Conservation (phyloP, 2,888 invertebrate species). For the Thereva nobilitata region DNA sequence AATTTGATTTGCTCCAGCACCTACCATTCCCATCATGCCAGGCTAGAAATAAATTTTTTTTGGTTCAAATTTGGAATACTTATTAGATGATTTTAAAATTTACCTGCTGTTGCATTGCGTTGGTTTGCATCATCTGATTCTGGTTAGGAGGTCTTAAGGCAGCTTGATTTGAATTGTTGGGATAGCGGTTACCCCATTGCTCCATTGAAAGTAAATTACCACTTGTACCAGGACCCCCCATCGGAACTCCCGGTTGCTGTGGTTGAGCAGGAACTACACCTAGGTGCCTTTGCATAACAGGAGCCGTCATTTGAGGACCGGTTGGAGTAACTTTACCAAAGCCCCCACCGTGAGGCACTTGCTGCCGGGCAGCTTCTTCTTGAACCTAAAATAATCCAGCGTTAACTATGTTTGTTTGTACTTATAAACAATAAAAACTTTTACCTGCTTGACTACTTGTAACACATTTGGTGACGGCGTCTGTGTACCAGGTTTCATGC, state of each 20-base stretch:
- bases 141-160: slow-evolving; percentile 60
- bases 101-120: slow-evolving; percentile 54
- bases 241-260: slow-evolving; percentile 50
- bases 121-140: slow-evolving; percentile 59
- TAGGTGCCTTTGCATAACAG: slow-evolving; percentile 60
- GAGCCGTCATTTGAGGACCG: slow-evolving; percentile 58
- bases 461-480: slow-evolving; percentile 80
- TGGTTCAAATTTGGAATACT: slow-evolving; percentile 22
- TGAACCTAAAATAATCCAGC: slow-evolving; percentile 65
- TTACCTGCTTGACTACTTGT: slow-evolving; percentile 76
- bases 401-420: not conserved
- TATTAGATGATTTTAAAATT: slow-evolving; percentile 4
- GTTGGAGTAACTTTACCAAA: slow-evolving; percentile 76
- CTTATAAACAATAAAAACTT: slow-evolving; percentile 10
- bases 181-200: slow-evolving; percentile 62
- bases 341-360: slow-evolving; percentile 71
- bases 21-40: slow-evolving; percentile 56
- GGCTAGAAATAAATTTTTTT: slow-evolving; percentile 39
- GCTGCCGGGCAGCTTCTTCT: slow-evolving; percentile 89
- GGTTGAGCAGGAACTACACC: slow-evolving; percentile 54
- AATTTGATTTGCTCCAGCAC: slow-evolving; percentile 50
- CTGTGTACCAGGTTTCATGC: slow-evolving; percentile 70
- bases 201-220: slow-evolving; percentile 63
- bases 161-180: slow-evolving; percentile 54
- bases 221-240: slow-evolving; percentile 56